Evolutionary conservation across 2,113 vertebrate species (phyloP).

Genomic region (Mormyrus lacerda): DNA sequence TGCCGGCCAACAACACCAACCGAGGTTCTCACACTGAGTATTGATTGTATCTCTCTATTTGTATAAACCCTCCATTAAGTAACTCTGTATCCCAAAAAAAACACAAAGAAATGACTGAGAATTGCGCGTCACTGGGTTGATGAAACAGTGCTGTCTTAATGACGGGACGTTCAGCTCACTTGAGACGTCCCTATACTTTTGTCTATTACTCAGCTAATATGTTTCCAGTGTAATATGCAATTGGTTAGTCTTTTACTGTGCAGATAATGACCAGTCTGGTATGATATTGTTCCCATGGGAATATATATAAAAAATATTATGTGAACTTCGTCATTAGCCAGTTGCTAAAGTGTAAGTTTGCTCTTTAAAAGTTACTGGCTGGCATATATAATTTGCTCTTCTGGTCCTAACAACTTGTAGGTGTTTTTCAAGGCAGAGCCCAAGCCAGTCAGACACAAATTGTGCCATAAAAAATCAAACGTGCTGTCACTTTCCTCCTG

Average conservation of each 20-base stretch:
- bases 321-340: conserved; percentile 61
- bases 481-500: background rate
- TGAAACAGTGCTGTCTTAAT: conserved; percentile 51
- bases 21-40: background rate
- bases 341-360: conserved; percentile 42
- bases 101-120: background rate
- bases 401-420: conserved; percentile 35
- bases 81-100: background rate
- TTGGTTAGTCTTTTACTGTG: conserved; percentile 55
- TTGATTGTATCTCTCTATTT: background rate
- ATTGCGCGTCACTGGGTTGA: conserved; percentile 39
- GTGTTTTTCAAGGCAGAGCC: conserved; percentile 18
- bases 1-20: background rate
- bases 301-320: conserved; percentile 51
- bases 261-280: conserved; percentile 64
- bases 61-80: background rate
- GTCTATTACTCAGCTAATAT: conserved; percentile 46
- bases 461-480: background rate
- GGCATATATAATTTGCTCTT: conserved; percentile 48
- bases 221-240: conserved; percentile 41
- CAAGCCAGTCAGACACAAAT: conserved; percentile 3
- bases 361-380: conserved; percentile 31
- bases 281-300: conserved; percentile 60
- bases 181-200: conserved; percentile 52
- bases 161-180: conserved; percentile 27